Evolutionary conservation across 2,113 vertebrate genomes (phyloP), one percentile per base, ranked within the genome.

Genomic region (Notothenia coriiceps): DNA sequence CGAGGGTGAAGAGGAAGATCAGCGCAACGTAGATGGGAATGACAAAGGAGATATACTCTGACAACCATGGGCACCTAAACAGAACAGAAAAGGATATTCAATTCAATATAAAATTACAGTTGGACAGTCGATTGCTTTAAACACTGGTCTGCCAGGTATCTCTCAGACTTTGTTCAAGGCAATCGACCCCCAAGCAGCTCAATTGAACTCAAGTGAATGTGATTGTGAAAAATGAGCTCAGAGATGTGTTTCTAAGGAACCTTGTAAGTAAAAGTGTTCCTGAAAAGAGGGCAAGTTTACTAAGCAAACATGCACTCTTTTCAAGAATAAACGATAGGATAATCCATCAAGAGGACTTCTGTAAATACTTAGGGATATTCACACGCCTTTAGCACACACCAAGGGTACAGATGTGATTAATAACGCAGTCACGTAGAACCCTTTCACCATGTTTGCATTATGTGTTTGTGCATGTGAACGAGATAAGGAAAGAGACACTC

Each of bases 1-100:
- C 97, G 89, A 99, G 94, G 60, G 99, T 98, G 52, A 98, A 99
- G 86, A 99, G 96, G 93, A 99, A 99, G 91, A 99, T 94, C 52
- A 98, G 86, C 0, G 93, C 96, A 93, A 95, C 97, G 95, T 99
- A 99, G 88, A 96, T 84, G 0, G 97, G 97, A 91, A 99, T 96
- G 86, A 93, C 73, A 2, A 96, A 94, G 76, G 97, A 99, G 63
- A 98, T 82, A 70, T 90, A 86, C 66, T 97, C 95, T 64, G 97
- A 96, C 77, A 99, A 94, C 94, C 97, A 98, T 0, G 98, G 98
- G 88, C 97, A 99, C 85, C 98, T 99, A 67, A 18, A 71, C 2
- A 65, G 47, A 14, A 65, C 15, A 18, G 69, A 60, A 61, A 18
- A 65, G 4, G 18, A 60, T 10, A 6, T 40, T 40, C 35, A 40